Evolutionary conservation across 2,888 invertebrate genomes (phyloP), one percentile per base, ranked within the genome.

Genomic region (Apocheima hispidaria): DNA sequence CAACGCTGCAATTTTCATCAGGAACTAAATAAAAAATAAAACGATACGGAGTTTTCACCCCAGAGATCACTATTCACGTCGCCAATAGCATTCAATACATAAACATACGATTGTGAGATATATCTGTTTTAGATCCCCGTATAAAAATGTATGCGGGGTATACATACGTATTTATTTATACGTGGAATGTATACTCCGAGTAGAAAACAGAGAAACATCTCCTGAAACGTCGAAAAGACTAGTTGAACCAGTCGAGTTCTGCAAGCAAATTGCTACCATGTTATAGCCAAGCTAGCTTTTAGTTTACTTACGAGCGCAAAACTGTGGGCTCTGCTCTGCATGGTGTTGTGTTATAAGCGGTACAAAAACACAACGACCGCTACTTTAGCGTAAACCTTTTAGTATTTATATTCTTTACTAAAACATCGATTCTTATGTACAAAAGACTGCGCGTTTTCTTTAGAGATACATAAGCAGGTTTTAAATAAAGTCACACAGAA

Each of bases 111-210:
- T 65, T 68, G 64, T 63, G 65, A 63, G 63, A 79, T 75, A 78
- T 79, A 81, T 79, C 72, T 71, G 58, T 74, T 77, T 74, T 73
- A 80, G 79, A 86, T 84, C 83, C 81, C 66, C 63, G 62, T 87
- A 87, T 86, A 86, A 88, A 87, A 82, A 87, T 88, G 80, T 88
- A 88, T 88, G 83, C 72, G 77, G 64, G 69, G 75, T 71, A 84
- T 85, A 50, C 12, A 3, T 16, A 50, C 26, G 20, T 20, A 46
- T 30, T 12, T 46, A 33, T 46, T 30, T 46, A 46, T 33, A 28
- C 14, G 43, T 20, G 1, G 16, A 23, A 44, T n/a, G 30, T 46
- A 33, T 18, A 9, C 12, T n/a, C 1, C 0, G 30, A 46, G 46
- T 18, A 30, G 30, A 2, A 30, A 18, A 46, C 30, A 46, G 46